Conservation (phyloP, 2,113 vertebrate genomes). For the Actenoides hombroni region DNA sequence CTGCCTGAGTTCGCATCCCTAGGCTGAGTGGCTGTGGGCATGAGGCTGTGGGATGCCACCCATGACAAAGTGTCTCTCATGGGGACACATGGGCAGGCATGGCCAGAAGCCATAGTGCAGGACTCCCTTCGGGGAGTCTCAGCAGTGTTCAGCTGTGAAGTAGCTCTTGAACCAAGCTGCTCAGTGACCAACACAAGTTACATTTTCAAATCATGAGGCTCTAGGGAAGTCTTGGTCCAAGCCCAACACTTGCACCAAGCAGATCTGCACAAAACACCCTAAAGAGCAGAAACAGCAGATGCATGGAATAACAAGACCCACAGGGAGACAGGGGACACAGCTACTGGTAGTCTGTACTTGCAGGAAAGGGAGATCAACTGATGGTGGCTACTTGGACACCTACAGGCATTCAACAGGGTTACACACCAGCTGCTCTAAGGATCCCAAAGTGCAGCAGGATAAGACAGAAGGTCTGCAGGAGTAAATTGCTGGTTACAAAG, state of each 20-base stretch:
- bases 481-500: neutral
- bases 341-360: neutral
- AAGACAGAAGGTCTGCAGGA: neutral
- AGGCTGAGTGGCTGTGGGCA: neutral
- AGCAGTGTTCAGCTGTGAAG: neutral
- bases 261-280: neutral
- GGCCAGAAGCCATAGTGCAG: neutral
- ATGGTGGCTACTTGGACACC: rapidly evolving
- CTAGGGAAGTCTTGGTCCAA: neutral
- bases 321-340: neutral
- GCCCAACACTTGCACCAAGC: neutral
- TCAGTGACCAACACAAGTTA: neutral
- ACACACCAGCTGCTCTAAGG: neutral
- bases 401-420: neutral
- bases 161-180: neutral
- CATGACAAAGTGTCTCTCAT: neutral
- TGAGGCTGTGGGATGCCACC: neutral
- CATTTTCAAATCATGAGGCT: neutral
- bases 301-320: neutral
- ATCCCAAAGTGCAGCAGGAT: neutral
- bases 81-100: neutral
- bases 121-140: neutral
- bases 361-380: neutral
- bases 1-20: neutral
- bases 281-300: neutral